Evolutionary conservation across 2,113 vertebrate species (phyloP).

Genomic region (Camelus bactrianus): DNA sequence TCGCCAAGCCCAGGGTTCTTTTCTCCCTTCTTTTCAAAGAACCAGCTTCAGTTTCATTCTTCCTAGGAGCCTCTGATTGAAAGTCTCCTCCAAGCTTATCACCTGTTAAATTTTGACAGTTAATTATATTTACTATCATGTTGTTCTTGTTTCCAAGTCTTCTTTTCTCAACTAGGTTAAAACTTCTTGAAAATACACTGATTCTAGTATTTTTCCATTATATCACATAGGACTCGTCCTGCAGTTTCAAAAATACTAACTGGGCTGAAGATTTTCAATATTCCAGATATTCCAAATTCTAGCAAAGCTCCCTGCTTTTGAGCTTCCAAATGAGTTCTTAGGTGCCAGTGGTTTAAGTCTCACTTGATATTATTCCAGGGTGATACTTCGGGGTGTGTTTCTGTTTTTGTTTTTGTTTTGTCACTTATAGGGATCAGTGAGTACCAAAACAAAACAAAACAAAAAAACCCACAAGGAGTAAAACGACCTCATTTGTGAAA

Average conservation of each 20-base stretch:
- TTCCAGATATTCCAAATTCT: neutral
- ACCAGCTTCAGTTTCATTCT: neutral
- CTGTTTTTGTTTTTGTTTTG: neutral
- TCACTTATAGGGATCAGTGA: neutral
- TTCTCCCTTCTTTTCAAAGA: neutral
- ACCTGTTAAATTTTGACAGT: conserved; percentile 19
- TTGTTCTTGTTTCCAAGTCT: conserved; percentile 28
- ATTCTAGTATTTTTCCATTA: conserved; percentile 41
- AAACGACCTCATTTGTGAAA: conserved; percentile 22
- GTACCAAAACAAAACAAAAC: neutral
- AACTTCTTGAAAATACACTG: neutral
- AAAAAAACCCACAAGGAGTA: neutral
- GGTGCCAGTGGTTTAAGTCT: neutral
- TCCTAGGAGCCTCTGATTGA: neutral
- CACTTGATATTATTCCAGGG: neutral
- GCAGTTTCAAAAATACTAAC: conserved; percentile 3
- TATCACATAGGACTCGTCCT: neutral
- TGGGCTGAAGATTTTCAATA: neutral
- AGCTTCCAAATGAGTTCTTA: neutral
- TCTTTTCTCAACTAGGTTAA: conserved; percentile 48
- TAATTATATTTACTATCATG: conserved; percentile 41
- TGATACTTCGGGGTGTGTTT: neutral
- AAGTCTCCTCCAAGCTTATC: neutral
- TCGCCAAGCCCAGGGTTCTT: neutral
- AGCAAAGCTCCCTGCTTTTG: neutral